Evolutionary conservation across 2,113 vertebrate genomes (phyloP), one percentile per base, ranked within the genome.

Genomic region (Speoplatyrhinus poulsoni): DNA sequence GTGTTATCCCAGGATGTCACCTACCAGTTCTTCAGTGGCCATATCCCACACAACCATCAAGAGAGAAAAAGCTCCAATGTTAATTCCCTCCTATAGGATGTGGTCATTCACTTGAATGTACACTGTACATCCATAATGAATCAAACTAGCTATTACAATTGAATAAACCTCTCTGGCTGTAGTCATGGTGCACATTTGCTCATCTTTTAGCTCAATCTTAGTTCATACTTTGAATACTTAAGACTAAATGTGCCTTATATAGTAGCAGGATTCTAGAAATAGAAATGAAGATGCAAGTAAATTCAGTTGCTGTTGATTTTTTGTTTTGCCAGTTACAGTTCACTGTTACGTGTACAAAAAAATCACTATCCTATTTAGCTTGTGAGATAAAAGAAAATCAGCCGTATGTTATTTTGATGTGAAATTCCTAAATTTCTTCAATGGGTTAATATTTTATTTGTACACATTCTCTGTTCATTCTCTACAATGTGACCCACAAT

Each of bases 141-240:
- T 77, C 4, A 66, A 60, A 47, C 50, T 32, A 8, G 6, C 36
- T 60, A 58, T 15, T 50, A 48, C 55, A 47, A 16, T 13, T 50
- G 57, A 56, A 57, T 59, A n/a, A 67, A 53, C 60, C 36, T 5
- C 70, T 32, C 54, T 75, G 67, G 50, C 46, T 0, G 9, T 54
- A 73, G 71, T 16, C n/a, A 69, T 48, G 52, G 4, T 0, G 6
- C 46, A 55, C 12, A 62, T 79, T 83, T 60, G 46, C 63, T 83
- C 72, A 79, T 71, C 13, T 46, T 78, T 76, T 67, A 77, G 61
- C 49, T 9, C 50, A 67, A 64, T 19, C 32, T 60, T 17, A 61
- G 19, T 66, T 60, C 33, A 70, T 15, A 61, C 50, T 53, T 53
- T 10, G 36, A 12, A 17, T 54, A 19, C 36, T 63, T 26, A 19